These are phyloP conservation scores for Rotaria magnacalcarata DNA, from an alignment of 2,888 invertebrate genomes.

Conservation along the genomic window DNA sequence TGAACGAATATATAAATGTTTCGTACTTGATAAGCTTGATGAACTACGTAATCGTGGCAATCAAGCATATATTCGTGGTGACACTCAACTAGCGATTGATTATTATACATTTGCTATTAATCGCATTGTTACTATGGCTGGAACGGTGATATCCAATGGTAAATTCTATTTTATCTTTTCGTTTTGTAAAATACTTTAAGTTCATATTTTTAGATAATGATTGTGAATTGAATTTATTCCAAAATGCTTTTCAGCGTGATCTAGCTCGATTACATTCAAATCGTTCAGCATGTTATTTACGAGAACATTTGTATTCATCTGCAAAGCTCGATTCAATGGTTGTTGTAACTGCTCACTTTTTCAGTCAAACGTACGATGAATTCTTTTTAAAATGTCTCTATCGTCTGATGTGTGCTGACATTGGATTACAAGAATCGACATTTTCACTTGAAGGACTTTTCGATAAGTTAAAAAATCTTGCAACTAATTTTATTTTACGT, in stretches of 20 bases:
- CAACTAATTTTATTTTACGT: background rate
- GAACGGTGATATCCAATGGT: background rate
- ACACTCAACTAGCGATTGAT: background rate
- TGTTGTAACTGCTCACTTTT: background rate
- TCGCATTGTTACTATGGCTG: background rate
- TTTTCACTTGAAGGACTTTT: background rate
- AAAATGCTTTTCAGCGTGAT: background rate
- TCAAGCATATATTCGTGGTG: slow-evolving; percentile 8
- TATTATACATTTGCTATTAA: slow-evolving; percentile 6
- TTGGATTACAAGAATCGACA: background rate
- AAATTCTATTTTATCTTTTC: background rate
- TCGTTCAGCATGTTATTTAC: background rate
- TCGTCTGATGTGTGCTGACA: background rate
- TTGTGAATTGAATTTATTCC: background rate
- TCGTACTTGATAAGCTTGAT: background rate
- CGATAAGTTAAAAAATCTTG: no score
- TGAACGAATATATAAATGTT: background rate
- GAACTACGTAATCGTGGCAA: background rate
- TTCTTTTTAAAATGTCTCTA: background rate
- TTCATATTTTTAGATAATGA: background rate
- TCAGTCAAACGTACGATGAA: background rate
- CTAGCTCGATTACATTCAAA: background rate
- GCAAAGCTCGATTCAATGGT: background rate
- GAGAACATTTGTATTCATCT: background rate
- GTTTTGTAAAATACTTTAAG: no score